Conservation (phyloP, 2,113 vertebrate genomes). For the Peromyscus polionotus region DNA sequence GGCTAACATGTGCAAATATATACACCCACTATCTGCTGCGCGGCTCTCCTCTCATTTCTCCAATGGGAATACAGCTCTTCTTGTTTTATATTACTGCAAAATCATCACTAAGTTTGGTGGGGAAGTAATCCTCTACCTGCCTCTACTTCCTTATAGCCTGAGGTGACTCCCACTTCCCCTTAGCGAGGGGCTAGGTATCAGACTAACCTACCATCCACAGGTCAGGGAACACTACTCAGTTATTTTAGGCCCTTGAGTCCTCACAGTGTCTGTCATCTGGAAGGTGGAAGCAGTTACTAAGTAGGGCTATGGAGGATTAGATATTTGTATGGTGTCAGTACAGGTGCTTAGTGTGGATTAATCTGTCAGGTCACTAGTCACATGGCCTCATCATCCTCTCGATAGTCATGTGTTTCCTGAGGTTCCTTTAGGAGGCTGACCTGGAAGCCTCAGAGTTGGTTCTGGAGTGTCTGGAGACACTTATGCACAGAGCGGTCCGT, state of each 20-base stretch:
- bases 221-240: background rate
- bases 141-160: background rate
- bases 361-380: background rate
- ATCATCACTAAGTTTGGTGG: background rate
- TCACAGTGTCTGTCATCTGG: background rate
- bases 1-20: background rate
- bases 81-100: background rate
- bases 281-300: background rate
- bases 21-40: fast-evolving
- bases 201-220: background rate
- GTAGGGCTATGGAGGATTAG: background rate
- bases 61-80: background rate
- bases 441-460: background rate
- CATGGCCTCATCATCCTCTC: background rate
- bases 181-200: background rate
- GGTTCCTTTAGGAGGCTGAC: background rate
- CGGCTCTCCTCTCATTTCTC: background rate
- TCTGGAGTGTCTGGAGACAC: background rate
- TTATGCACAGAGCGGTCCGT: no score
- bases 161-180: background rate
- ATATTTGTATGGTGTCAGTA: background rate
- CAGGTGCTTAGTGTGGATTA: background rate
- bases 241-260: background rate
- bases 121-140: background rate
- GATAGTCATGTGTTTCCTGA: background rate